phyloP scores from a whole-genome alignment of 1,140 invertebrate genomes.

The Habropoda laboriosa region DNA sequence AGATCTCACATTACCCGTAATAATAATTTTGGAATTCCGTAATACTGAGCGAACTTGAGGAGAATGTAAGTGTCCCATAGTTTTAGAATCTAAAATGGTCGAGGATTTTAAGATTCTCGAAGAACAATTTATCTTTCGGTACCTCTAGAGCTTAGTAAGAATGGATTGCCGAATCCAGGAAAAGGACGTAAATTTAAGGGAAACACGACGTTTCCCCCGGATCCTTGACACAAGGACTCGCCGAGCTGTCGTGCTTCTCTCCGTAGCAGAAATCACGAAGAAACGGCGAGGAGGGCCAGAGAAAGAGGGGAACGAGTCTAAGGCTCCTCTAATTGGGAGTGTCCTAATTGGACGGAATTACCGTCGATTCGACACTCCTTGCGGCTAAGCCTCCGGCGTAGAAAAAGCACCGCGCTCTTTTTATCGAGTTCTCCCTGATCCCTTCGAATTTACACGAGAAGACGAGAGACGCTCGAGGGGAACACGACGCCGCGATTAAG shows the following conservation, averaged over 20 bases:
- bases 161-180: no score
- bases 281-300: constrained; percentile 37
- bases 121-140: no score
- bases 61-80: no score
- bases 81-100: no score
- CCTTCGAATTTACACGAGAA: constrained; percentile 59
- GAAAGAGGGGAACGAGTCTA: constrained; percentile 55
- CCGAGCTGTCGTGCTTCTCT: constrained; percentile 39
- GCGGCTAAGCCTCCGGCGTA: constrained; percentile 54
- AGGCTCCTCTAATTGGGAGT: constrained; percentile 71
- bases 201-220: not conserved
- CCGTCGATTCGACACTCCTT: constrained; percentile 64
- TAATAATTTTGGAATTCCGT: no score
- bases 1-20: no score
- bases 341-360: constrained; percentile 73
- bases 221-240: constrained; percentile 32
- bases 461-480: constrained; percentile 39
- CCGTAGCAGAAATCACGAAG: constrained; percentile 1
- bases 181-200: not conserved
- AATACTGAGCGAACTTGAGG: no score
- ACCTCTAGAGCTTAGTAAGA: no score
- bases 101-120: no score
- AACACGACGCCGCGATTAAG: constrained; percentile 43
- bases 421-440: constrained; percentile 61
- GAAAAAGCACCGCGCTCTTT: constrained; percentile 59